Percentiles rank a stretch among this genome's conserved stretches.
phyloP scores from a whole-genome alignment of 2,113 vertebrate species.

The Heterotis niloticus region DNA sequence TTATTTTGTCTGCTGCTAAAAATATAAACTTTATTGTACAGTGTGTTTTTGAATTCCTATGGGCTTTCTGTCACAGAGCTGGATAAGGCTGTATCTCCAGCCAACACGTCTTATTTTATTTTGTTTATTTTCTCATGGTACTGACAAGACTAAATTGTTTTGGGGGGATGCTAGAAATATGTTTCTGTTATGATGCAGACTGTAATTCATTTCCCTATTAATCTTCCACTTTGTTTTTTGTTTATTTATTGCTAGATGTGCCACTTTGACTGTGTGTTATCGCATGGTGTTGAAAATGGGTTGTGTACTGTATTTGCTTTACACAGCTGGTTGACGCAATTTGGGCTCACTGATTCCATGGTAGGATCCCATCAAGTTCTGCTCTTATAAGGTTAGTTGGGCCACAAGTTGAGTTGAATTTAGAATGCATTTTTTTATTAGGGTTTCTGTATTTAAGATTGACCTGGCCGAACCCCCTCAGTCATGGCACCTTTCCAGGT shows the following conservation, averaged over 20 bases:
- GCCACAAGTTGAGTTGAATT: no score
- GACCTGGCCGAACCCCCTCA: no score
- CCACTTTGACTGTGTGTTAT: no score
- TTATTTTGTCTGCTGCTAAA: slow-evolving; percentile 61
- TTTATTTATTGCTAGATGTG: background rate
- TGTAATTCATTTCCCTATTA: slow-evolving; percentile 15
- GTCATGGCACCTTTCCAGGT: no score
- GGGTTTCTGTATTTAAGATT: no score
- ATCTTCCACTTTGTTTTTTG: background rate
- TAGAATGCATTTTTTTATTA: no score
- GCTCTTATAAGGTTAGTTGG: no score
- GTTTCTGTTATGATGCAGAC: slow-evolving; percentile 8
- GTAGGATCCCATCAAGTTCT: no score
- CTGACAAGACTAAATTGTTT: slow-evolving; percentile 20
- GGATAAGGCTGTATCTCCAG: background rate
- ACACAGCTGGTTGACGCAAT: no score
- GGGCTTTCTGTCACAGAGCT: slow-evolving; percentile 32
- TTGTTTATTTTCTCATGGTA: slow-evolving; percentile 35
- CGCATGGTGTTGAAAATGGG: no score
- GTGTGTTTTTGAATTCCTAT: slow-evolving; percentile 56
- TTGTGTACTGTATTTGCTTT: no score
- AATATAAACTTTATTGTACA: slow-evolving; percentile 64
- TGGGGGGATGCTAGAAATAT: background rate
- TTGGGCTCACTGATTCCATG: no score
- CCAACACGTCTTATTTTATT: background rate